Base-by-base conservation (phyloP, 2,888 invertebrate genomes). In the Oscheius sp. region DNA sequence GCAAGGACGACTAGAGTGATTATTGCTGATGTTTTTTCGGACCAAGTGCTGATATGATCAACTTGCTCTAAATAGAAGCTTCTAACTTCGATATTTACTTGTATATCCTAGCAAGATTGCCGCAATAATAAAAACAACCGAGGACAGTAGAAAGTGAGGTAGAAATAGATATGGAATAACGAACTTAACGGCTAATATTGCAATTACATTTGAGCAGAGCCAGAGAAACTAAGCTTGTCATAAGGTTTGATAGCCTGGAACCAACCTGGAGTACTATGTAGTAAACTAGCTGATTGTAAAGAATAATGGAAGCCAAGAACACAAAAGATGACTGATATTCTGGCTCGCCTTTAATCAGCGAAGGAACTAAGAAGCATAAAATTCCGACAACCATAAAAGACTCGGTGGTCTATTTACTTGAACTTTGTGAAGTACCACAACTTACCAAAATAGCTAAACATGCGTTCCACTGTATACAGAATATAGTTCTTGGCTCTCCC, bases 91-190 rank as follows among this genome's bases (percentile, higher is more conserved):
- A 53, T 15, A 23, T 57, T 29, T 15, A 66, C 66, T 57, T 53
- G 57, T 57, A 45, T 48, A 66, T 23, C 53, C 66, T 55, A 66
- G 27, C 2, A 66, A 29, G n/a, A 66, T n/a, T 27, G 57, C 53
- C 17, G 31, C 66, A 25, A 66, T 25, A 29, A 53, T 25, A 57
- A 66, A 50, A 23, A 57, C 53, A 37, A 66, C 31, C 15, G 46
- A 33, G 39, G 66, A 66, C 31, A 55, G 15, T 6, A 55, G 31
- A 27, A 57, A 66, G 57, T 66, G 50, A 66, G 66, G 66, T 53
- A 66, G 57, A 8, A 66, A 33, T 29, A 66, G 66, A 39, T 66
- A 66, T 45, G 66, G 66, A 31, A 66, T 34, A 5, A 57, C 57
- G 31, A 34, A 66, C 10, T 27, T 17, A 33, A 66, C 23, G 33